These are phyloP conservation scores for Zaprionus gabonicus DNA, from an alignment of 1,140 invertebrate species.

Conservation along the genomic window DNA sequence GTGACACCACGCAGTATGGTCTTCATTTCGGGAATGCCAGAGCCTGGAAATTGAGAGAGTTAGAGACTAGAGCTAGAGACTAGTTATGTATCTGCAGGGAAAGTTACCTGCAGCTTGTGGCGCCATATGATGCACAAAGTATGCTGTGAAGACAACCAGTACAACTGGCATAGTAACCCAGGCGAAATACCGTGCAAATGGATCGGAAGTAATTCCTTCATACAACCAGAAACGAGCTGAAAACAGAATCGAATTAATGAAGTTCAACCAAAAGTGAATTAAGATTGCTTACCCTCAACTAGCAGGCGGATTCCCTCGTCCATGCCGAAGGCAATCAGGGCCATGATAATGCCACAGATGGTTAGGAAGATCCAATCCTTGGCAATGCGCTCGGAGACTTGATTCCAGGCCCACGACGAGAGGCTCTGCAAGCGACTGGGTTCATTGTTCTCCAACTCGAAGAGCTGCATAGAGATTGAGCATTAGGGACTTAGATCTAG, in stretches of 20 bases:
- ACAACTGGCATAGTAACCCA: slow-evolving; percentile 95
- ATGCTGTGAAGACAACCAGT: slow-evolving; percentile 95
- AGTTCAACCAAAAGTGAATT: neutral
- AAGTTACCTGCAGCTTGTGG: slow-evolving; percentile 92
- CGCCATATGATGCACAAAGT: slow-evolving; percentile 96
- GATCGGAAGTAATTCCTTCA: slow-evolving; percentile 91
- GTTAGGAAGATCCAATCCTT: slow-evolving; percentile 99
- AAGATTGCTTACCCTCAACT: slow-evolving; percentile 89
- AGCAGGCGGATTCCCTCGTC: slow-evolving; percentile 97
- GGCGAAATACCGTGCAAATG: slow-evolving; percentile 93
- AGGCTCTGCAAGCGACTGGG: slow-evolving; percentile 85
- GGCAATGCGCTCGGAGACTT: slow-evolving; percentile 90
- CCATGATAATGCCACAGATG: slow-evolving; percentile 97
- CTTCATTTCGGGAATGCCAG: slow-evolving; percentile 99
- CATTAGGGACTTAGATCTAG: neutral
- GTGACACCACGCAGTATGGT: slow-evolving; percentile 98
- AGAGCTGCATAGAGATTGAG: slow-evolving; percentile 36
- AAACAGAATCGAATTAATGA: neutral
- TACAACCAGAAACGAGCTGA: slow-evolving; percentile 96
- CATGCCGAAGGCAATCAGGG: slow-evolving; percentile 96
- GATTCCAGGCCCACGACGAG: slow-evolving; percentile 89
- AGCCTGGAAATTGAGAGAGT: slow-evolving; percentile 86
- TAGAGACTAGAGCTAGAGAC: neutral
- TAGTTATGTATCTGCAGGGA: neutral
- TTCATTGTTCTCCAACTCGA: slow-evolving; percentile 74